Conservation (phyloP, 1,140 invertebrate genomes). For the Adelges cooleyi region DNA sequence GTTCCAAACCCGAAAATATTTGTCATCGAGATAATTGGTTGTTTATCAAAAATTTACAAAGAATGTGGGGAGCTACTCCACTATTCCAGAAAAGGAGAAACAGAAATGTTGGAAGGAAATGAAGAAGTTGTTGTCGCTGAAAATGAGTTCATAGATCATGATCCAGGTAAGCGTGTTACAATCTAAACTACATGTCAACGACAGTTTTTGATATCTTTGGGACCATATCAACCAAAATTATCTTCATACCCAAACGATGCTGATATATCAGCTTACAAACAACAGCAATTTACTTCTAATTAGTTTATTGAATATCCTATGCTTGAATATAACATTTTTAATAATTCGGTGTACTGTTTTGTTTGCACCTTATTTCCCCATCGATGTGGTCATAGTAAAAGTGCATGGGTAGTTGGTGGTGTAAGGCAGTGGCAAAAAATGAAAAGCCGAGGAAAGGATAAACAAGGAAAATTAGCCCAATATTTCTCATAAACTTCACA, state of each 20-base stretch:
- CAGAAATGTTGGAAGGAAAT: not conserved
- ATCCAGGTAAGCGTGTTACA: not conserved
- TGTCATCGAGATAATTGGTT: slow-evolving; percentile 7
- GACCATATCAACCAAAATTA: slow-evolving; percentile 1
- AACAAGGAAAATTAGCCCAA: slow-evolving; percentile 1
- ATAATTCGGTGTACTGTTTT: not conserved
- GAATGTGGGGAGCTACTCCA: too few species aligned
- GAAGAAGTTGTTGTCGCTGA: not conserved
- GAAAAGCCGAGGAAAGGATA: slow-evolving; percentile 1
- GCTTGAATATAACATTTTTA: slow-evolving; percentile 13
- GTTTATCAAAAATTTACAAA: slow-evolving; percentile 6
- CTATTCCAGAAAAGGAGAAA: not conserved
- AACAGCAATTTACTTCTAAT: not conserved
- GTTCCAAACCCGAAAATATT: slow-evolving; percentile 10
- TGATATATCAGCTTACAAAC: not conserved
- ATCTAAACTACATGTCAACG: not conserved
- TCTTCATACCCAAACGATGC: not conserved
- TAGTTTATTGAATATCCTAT: not conserved
- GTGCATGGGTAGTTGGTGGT: not conserved
- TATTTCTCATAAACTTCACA: not conserved
- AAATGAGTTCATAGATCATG: slow-evolving; percentile 1
- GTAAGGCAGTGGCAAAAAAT: not conserved
- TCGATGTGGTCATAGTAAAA: too few species aligned
- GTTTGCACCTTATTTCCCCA: too few species aligned
- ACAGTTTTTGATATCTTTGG: not conserved